Conservation (phyloP, 2,888 invertebrate species). For the Erebia ligea region DNA sequence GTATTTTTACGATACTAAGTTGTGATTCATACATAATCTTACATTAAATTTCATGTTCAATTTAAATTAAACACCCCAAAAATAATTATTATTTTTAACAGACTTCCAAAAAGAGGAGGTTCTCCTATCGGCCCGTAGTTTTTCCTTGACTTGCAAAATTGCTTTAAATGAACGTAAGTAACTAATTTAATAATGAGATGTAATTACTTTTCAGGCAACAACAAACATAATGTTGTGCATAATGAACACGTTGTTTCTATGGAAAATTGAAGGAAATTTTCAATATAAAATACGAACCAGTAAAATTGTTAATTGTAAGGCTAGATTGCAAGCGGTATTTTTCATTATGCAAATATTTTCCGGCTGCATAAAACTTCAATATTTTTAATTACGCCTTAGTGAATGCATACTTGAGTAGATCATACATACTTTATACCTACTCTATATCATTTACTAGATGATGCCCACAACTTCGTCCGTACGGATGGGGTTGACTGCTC, state of each 20-base stretch:
- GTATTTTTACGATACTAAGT: too few species aligned
- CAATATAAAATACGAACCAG: slow-evolving; percentile 22
- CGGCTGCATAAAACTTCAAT: slow-evolving; percentile 28
- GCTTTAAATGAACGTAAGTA: too few species aligned
- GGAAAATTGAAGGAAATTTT: slow-evolving; percentile 18
- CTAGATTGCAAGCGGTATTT: slow-evolving; percentile 22
- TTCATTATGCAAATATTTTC: slow-evolving; percentile 30
- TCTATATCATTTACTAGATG: neutral
- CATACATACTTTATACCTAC: neutral
- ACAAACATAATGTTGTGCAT: neutral
- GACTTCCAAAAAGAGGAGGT: too few species aligned
- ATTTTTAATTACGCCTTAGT: slow-evolving; percentile 28
- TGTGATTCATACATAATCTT: too few species aligned
- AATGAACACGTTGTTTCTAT: slow-evolving; percentile 12
- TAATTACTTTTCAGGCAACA: neutral
- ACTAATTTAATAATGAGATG: too few species aligned
- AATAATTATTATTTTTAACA: too few species aligned
- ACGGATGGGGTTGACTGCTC: too few species aligned
- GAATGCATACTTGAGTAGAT: slow-evolving; percentile 24
- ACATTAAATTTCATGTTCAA: too few species aligned
- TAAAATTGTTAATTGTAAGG: slow-evolving; percentile 28
- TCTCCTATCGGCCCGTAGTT: too few species aligned
- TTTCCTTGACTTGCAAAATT: too few species aligned
- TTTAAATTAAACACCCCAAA: too few species aligned
- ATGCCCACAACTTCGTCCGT: too few species aligned